phyloP scores from a whole-genome alignment of 2,797 vertebrate genomes.

The Eulemur rubriventer region DNA sequence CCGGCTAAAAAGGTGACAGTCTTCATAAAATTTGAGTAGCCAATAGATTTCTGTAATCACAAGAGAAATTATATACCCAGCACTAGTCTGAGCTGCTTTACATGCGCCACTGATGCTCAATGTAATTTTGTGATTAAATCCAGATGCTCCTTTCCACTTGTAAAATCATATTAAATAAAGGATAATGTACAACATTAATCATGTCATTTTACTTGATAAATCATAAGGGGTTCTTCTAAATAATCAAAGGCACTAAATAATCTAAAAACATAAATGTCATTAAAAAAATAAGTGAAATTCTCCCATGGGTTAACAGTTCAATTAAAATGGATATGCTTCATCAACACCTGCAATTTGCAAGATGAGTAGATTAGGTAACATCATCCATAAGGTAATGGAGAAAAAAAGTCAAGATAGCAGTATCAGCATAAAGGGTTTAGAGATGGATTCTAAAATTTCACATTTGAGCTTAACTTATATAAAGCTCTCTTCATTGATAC shows the following conservation, averaged over 20 bases:
- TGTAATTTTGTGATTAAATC: constrained; percentile 70
- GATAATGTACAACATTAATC: constrained; percentile 74
- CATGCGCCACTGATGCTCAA: constrained; percentile 16
- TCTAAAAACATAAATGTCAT: constrained; percentile 68
- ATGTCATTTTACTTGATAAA: constrained; percentile 71
- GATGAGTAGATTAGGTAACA: constrained; percentile 41
- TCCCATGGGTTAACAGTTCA: constrained; percentile 67
- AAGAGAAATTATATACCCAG: not conserved
- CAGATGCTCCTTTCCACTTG: constrained; percentile 67
- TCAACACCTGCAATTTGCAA: constrained; percentile 49
- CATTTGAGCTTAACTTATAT: not conserved
- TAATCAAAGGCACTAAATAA: constrained; percentile 69
- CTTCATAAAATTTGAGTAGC: not conserved
- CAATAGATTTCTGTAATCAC: not conserved
- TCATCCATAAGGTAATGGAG: not conserved
- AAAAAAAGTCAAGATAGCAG: not conserved
- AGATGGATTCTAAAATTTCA: not conserved
- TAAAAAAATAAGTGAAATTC: constrained; percentile 68
- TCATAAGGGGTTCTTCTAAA: constrained; percentile 58
- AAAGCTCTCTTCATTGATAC: not conserved
- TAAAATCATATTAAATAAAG: constrained; percentile 73
- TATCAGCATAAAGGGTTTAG: not conserved
- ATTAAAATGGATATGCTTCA: constrained; percentile 72
- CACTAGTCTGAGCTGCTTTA: constrained; percentile 11
- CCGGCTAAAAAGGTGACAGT: not conserved